Evolutionary conservation across 2,113 vertebrate genomes (phyloP).

Genomic region (Ciconia maguari): DNA sequence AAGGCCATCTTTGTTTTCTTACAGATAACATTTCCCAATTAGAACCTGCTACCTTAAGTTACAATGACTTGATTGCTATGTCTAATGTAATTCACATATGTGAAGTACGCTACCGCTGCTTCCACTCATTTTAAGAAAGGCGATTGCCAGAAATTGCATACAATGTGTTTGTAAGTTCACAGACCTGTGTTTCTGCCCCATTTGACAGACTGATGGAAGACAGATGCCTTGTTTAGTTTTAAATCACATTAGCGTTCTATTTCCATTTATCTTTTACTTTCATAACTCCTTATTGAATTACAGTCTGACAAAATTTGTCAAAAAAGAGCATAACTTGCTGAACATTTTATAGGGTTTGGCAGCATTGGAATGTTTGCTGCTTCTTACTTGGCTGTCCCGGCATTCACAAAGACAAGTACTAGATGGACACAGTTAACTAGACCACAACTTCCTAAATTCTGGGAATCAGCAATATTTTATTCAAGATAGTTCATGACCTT

Average conservation of each 20-base stretch:
- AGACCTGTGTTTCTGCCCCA: background rate
- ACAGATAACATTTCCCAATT: constrained; percentile 30
- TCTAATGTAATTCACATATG: background rate
- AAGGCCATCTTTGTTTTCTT: constrained; percentile 54
- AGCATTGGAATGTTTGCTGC: background rate
- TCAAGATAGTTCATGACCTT: background rate
- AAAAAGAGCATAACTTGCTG: background rate
- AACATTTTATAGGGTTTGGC: background rate
- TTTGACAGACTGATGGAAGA: constrained; percentile 10
- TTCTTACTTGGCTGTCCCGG: background rate
- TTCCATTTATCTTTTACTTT: constrained; percentile 17
- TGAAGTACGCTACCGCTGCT: background rate
- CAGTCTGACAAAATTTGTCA: background rate
- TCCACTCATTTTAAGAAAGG: background rate
- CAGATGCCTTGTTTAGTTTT: constrained; percentile 8
- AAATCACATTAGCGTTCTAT: background rate
- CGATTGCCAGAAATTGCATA: background rate
- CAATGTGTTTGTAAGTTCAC: background rate
- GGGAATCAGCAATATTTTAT: background rate
- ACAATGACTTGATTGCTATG: background rate
- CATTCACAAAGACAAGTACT: background rate
- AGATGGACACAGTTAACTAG: background rate
- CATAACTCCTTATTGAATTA: background rate
- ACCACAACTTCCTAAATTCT: background rate
- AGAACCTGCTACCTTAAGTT: constrained; percentile 40